Evolutionary conservation across 2,888 invertebrate genomes (phyloP).

Genomic region (Brenthis daphne): DNA sequence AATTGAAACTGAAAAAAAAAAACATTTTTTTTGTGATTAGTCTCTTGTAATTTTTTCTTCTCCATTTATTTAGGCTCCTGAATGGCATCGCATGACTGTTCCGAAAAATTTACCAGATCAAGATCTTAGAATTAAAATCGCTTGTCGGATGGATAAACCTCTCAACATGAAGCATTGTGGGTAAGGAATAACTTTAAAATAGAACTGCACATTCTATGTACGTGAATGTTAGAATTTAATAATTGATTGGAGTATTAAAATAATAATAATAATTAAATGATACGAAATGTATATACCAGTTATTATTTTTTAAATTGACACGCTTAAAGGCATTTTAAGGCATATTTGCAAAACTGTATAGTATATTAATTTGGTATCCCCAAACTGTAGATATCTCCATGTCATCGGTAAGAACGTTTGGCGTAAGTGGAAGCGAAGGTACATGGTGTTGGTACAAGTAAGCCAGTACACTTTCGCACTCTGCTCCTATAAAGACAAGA

Average conservation of each 20-base stretch:
- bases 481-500: constrained; percentile 99
- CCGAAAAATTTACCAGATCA: constrained; percentile 97
- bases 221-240: too few relatives aligned
- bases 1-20: background rate
- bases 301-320: too few relatives aligned
- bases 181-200: constrained; percentile 65
- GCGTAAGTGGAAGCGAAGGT: constrained; percentile 99
- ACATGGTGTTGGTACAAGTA: constrained; percentile 99
- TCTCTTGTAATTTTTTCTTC: background rate
- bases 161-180: constrained; percentile 99
- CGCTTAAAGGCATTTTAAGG: too few relatives aligned
- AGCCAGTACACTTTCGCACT: constrained; percentile 99
- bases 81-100: constrained; percentile 99
- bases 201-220: too few relatives aligned
- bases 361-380: background rate
- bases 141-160: constrained; percentile 99
- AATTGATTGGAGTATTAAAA: too few relatives aligned
- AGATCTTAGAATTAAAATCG: constrained; percentile 97
- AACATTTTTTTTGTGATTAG: background rate
- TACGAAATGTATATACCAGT: too few relatives aligned
- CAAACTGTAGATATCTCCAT: constrained; percentile 87
- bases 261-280: too few relatives aligned
- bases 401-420: constrained; percentile 97
- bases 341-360: too few relatives aligned
- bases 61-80: constrained; percentile 85